These are phyloP conservation scores for Poecilus cupreus DNA, from an alignment of 2,888 invertebrate genomes.

Conservation along the genomic window DNA sequence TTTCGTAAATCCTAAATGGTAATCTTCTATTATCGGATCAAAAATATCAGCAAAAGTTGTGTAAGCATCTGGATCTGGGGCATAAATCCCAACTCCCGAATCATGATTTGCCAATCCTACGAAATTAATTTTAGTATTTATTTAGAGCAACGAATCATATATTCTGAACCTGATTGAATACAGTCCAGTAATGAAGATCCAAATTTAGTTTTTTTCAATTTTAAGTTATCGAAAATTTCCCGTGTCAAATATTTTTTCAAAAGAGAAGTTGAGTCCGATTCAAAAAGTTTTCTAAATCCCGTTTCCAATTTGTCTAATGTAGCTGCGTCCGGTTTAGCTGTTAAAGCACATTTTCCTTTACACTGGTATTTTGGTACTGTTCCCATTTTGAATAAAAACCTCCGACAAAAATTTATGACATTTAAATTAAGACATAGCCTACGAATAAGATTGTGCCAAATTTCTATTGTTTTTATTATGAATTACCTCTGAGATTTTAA, in stretches of 20 bases:
- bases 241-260: conserved; percentile 78
- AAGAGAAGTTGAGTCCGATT: conserved; percentile 76
- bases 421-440: background rate
- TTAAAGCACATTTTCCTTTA: conserved; percentile 68
- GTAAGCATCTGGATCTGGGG: conserved; percentile 82
- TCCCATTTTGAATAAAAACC: conserved; percentile 40
- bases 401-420: conserved; percentile 20
- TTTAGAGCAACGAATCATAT: background rate
- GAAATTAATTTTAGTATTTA: background rate
- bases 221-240: conserved; percentile 75
- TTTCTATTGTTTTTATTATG: background rate
- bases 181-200: conserved; percentile 79
- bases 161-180: conserved; percentile 77
- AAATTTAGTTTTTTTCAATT: conserved; percentile 76
- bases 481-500: background rate
- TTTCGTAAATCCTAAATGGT: conserved; percentile 78
- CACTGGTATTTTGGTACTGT: conserved; percentile 64
- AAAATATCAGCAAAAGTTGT: conserved; percentile 79
- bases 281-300: conserved; percentile 73
- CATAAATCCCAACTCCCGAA: conserved; percentile 80
- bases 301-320: conserved; percentile 73
- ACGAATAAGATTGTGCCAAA: background rate
- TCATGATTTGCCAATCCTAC: conserved; percentile 80
- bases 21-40: conserved; percentile 81
- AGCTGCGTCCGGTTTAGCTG: conserved; percentile 43